Conservation (phyloP, 2,113 vertebrate species). For the Prionailurus viverrinus region DNA sequence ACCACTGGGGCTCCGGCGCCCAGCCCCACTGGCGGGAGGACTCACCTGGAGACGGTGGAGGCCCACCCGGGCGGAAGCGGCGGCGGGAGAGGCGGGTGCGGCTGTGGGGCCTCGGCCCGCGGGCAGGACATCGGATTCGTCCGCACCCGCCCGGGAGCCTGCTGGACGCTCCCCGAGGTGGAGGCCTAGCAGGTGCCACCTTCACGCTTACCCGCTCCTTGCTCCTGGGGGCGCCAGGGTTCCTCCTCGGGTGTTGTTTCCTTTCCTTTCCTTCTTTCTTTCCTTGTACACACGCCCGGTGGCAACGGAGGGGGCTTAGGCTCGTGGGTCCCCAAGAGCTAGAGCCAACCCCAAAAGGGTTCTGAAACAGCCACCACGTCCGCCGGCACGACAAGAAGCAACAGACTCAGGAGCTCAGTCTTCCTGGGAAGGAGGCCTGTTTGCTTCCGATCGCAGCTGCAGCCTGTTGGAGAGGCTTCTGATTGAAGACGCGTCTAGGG, state of each 20-base stretch:
- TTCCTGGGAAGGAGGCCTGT: not conserved
- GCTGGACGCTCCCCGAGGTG: not conserved
- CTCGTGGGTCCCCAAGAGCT: not conserved
- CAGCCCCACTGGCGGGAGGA: not conserved
- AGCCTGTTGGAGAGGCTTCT: not conserved
- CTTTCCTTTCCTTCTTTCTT: no score
- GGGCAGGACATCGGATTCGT: no score
- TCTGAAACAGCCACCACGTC: fast-evolving
- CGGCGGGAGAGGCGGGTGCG: no score
- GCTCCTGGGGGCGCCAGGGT: not conserved
- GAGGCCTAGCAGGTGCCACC: not conserved
- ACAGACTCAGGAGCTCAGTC: not conserved
- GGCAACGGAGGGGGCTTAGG: not conserved
- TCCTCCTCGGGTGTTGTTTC: not conserved
- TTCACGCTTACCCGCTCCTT: not conserved
- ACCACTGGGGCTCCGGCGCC: not conserved
- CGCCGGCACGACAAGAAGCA: not conserved
- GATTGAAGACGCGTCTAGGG: not conserved
- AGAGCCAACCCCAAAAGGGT: not conserved
- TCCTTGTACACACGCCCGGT: no score
- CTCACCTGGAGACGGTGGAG: not conserved
- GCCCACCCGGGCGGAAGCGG: no score
- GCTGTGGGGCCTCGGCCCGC: not conserved
- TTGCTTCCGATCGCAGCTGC: no score
- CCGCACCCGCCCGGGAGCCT: not conserved